A percentile compares a stretch with the other conserved stretches of the same genome.
These are phyloP conservation scores for Pantherophis guttatus DNA, from an alignment of 2,113 vertebrate genomes.

Conservation along the genomic window DNA sequence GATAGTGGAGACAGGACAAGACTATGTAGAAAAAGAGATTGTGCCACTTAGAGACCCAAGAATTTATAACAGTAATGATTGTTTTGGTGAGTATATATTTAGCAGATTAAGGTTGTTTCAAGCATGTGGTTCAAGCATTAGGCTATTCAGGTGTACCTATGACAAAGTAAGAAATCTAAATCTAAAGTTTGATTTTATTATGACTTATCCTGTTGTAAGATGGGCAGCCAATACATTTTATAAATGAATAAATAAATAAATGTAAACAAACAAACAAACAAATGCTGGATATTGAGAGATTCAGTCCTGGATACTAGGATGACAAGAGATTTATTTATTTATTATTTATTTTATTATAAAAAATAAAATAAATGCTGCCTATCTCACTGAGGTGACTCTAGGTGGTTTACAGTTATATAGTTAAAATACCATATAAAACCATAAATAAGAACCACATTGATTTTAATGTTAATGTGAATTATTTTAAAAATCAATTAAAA, in stretches of 20 bases:
- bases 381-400: too few species aligned
- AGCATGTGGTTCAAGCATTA: neutral
- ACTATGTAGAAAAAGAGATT: neutral
- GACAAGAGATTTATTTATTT: neutral
- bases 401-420: too few species aligned
- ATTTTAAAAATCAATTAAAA: too few species aligned
- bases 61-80: neutral
- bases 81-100: neutral
- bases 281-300: neutral
- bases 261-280: too few species aligned
- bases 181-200: neutral
- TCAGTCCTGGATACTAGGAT: neutral
- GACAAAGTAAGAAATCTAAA: neutral
- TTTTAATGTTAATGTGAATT: too few species aligned
- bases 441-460: too few species aligned
- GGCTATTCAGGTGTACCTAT: neutral
- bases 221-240: too few species aligned
- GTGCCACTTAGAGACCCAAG: neutral
- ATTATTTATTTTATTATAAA: too few species aligned
- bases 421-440: too few species aligned
- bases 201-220: too few species aligned
- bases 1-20: neutral
- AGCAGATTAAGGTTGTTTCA: neutral
- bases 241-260: too few species aligned
- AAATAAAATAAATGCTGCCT: too few species aligned